Base-by-base conservation (phyloP, 1,140 invertebrate genomes). In the Laodelphax striatellus region DNA sequence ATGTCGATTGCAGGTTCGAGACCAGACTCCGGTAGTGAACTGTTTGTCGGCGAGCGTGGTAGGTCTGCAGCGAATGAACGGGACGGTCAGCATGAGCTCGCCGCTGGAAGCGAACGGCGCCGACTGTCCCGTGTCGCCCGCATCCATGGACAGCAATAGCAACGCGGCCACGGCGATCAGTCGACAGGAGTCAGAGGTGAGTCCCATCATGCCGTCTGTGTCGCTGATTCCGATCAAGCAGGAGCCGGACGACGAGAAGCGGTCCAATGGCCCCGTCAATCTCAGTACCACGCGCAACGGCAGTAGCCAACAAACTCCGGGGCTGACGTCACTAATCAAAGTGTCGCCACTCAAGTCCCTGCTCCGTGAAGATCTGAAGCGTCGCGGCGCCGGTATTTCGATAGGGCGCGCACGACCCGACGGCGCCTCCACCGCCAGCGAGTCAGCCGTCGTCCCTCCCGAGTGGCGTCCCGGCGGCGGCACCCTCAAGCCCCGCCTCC, bases 181-280 rank as follows among this genome's bases (percentile, higher is more conserved):
- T 57, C 56, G 69, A 65, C 41, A 66, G 58, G 53, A 72, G 69
- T 60, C 74, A 70, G 65, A 75, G 71, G 74, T 77, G 65, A 66
- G 63, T 55, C 53, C 70, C 69, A 88, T 89, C 66, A 90, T 86
- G 63, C 88, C 87, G 9, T 89, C 87, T 16, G 89, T 90, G 63
- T 89, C 86, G 17, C 72, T 90, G n/a, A 90, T 90, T 75, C 87
- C 87, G 52, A 90, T 90, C 62, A 90, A 90, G 72, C 88, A 90
- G 76, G 88, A 82, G 66, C 80, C 79, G 61, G 64, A 65, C 21
- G 70, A 70, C 9, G 71, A 74, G 34, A 68, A 72, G 34, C 52
- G 64, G 19, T 17, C 41, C 19, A 73, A 72, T 62, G 71, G 71
- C 21, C 67, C 70, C 9, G 64, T 69, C 6, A 73, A 71, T 64